Base-by-base conservation (phyloP, 2,113 vertebrate genomes). In the Sturnira hondurensis region DNA sequence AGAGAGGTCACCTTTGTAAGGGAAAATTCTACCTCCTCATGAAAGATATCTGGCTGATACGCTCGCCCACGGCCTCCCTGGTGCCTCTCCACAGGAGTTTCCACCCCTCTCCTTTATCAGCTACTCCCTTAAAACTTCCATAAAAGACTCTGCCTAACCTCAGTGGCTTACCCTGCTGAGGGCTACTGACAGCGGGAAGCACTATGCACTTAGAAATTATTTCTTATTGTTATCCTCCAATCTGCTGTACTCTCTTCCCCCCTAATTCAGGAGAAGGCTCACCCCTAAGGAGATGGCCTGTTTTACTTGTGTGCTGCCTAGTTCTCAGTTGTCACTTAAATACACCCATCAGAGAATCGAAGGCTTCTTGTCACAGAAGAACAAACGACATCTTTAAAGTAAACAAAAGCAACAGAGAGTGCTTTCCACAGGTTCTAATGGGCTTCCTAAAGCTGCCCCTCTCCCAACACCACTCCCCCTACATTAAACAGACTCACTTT, bases 71-170 rank as follows among this genome's bases (percentile, higher is more conserved):
- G 12, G 78, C 36, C 28, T 74, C 56, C 24, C 19, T 20, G 41
- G 26, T 13, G 43, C 43, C 52, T 63, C 82, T 26, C 54, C 1
- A 1, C 13, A 14, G 85, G 22, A 16, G 22, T 31, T 28, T 24
- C 5, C 86, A 14, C 31, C 82, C 86, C 50, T 70, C 4, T 17
- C 24, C 73, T 67, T 91, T 28, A 33, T n/a, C 81, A 83, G 41
- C 63, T 20, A 28, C 82, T 80, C 86, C 63, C 56, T 85, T 74
- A 73, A 95, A 93, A 85, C 41, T 65, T 54, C 61, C 47, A 78
- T 70, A 20, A 90, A 74, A 96, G 56, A 54, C 52, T 78, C 54
- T 3, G n/a, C 73, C 65, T 61, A 73, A 63, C 67, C 86, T 73
- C 91, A 68, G 95, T 86, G n/a, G 45, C 67, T 4, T 45, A 41